Evolutionary conservation across 2,113 vertebrate genomes (phyloP).

Genomic region (Aramus guarauna): DNA sequence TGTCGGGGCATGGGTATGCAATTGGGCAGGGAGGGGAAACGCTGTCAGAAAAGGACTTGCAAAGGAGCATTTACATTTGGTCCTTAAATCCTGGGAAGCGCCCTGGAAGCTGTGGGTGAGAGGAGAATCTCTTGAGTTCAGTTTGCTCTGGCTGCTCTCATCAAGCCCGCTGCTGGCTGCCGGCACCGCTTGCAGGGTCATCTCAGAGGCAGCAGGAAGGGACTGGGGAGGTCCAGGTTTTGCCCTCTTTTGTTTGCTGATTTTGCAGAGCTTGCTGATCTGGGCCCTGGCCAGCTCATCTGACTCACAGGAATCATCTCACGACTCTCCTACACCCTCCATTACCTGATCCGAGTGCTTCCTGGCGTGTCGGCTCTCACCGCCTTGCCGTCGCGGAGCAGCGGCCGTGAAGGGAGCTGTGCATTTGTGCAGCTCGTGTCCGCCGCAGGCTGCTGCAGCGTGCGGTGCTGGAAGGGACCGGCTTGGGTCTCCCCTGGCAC

Average conservation of each 20-base stretch:
- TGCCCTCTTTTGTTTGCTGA: slow-evolving; percentile 35
- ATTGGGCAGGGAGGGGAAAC: not conserved
- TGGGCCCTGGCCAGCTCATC: slow-evolving; percentile 19
- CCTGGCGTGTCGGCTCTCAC: not conserved
- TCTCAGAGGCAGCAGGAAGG: not conserved
- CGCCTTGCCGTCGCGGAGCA: not conserved
- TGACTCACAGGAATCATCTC: slow-evolving; percentile 47
- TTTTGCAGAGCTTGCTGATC: slow-evolving; percentile 5
- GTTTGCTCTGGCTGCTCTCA: not conserved
- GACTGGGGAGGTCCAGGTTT: not conserved
- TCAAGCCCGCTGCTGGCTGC: not conserved
- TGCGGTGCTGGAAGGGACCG: not conserved
- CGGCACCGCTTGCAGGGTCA: not conserved
- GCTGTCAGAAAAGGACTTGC: not conserved
- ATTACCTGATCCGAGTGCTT: slow-evolving; percentile 14
- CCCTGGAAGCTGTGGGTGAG: not conserved
- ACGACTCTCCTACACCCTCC: slow-evolving; percentile 33
- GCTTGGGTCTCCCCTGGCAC: not conserved
- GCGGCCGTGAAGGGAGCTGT: not conserved
- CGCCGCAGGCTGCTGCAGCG: rapidly evolving
- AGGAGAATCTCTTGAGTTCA: not conserved
- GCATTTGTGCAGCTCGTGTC: not conserved
- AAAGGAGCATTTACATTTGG: not conserved
- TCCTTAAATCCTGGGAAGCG: not conserved
- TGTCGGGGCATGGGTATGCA: not conserved